Evolutionary conservation across 2,797 vertebrate genomes (phyloP).

Genomic region (Simalia tracyae): DNA sequence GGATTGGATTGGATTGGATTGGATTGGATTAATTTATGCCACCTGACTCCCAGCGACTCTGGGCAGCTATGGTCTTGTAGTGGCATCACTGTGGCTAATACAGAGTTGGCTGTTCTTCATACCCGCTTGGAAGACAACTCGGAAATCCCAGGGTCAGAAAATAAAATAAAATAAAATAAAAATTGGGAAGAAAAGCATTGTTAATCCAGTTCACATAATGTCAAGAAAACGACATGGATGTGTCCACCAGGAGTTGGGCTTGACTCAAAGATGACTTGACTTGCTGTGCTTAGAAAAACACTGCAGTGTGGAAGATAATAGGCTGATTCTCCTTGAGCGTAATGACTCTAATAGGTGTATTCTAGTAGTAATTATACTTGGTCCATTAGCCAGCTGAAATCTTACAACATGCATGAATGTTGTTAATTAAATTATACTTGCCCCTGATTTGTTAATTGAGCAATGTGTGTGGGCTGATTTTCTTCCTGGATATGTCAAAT

Average conservation of each 20-base stretch:
- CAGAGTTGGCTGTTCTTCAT: no score
- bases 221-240: not conserved
- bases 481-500: not conserved
- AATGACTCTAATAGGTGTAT: not conserved
- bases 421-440: not conserved
- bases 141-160: no score
- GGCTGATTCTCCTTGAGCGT: not conserved
- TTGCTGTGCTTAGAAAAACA: not conserved
- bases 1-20: no score
- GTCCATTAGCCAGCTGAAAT: not conserved
- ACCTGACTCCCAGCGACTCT: no score
- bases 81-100: no score
- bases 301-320: fast-evolving
- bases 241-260: not conserved
- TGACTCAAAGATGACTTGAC: not conserved
- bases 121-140: no score
- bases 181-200: no score
- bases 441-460: not conserved
- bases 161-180: not conserved
- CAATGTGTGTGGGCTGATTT: not conserved
- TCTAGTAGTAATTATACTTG: not conserved
- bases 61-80: no score
- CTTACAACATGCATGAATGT: not conserved
- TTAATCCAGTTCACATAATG: not conserved
- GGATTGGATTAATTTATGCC: no score